phyloP scores from a whole-genome alignment of 2,113 vertebrate species.

The Rhynchomys soricoides region DNA sequence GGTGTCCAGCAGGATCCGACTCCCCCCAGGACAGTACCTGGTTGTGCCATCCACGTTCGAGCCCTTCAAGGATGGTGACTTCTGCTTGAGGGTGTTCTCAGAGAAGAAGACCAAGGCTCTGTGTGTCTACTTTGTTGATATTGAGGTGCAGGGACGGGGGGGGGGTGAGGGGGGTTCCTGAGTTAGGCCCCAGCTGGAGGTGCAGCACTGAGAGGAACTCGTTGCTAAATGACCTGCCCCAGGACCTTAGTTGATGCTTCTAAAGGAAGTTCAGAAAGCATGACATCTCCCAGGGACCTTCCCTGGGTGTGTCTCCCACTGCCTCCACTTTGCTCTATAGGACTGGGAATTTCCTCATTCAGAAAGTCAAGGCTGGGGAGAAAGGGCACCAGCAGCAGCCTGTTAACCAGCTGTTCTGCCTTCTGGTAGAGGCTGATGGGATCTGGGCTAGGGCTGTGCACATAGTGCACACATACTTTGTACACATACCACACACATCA shows the following conservation, averaged over 20 bases:
- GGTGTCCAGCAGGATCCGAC: conserved; percentile 86
- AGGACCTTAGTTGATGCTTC: not conserved
- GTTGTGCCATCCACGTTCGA: conserved; percentile 92
- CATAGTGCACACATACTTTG: not conserved
- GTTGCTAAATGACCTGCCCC: not conserved
- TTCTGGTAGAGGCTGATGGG: not conserved
- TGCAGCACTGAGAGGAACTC: not conserved
- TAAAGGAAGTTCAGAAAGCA: not conserved
- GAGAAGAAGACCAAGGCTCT: conserved; percentile 87
- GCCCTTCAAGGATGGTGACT: conserved; percentile 89
- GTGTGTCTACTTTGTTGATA: conserved; percentile 77
- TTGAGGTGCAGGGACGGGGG: no score
- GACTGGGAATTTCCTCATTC: not conserved
- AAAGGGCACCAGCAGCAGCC: not conserved
- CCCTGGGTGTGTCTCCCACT: no score
- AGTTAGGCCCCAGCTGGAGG: not conserved
- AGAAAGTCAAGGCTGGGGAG: not conserved
- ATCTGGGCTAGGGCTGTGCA: not conserved
- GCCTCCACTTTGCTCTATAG: not conserved
- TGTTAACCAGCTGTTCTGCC: not conserved
- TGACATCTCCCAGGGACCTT: not conserved
- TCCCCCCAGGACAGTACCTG: conserved; percentile 90
- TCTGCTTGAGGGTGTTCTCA: conserved; percentile 91
- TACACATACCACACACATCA: not conserved
- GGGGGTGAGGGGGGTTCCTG: accelerated